Evolutionary conservation across 2,113 vertebrate species (phyloP).

Genomic region (Acanthisitta chloris): DNA sequence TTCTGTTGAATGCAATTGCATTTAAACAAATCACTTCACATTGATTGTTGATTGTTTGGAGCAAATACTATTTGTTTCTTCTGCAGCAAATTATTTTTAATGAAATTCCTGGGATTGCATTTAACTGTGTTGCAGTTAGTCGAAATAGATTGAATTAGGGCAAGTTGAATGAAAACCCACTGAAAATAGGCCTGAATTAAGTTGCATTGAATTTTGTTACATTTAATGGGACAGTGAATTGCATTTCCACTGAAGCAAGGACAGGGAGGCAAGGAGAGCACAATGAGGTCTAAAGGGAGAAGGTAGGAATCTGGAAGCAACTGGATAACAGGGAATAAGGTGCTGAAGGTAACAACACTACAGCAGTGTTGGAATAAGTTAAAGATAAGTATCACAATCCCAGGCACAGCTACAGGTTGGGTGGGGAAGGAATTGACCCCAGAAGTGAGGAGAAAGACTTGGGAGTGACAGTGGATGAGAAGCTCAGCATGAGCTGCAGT

Average conservation of each 20-base stretch:
- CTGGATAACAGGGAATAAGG: neutral
- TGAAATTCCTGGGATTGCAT: conserved; percentile 51
- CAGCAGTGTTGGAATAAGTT: neutral
- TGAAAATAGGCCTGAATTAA: conserved; percentile 19
- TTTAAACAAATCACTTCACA: conserved; percentile 49
- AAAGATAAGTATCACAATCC: neutral
- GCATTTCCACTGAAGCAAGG: neutral
- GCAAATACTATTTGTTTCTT: conserved; percentile 10
- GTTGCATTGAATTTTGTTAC: conserved; percentile 5
- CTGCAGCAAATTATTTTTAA: conserved; percentile 51
- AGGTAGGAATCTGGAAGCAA: neutral
- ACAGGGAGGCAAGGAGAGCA: neutral
- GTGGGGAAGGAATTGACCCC: too few relatives aligned
- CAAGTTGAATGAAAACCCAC: neutral
- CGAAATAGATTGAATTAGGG: conserved; percentile 45
- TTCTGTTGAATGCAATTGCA: neutral
- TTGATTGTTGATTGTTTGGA: conserved; percentile 31
- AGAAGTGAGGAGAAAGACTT: too few relatives aligned
- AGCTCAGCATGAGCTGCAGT: too few relatives aligned
- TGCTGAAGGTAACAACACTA: neutral
- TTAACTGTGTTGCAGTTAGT: conserved; percentile 25
- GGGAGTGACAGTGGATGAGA: too few relatives aligned
- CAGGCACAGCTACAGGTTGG: too few relatives aligned
- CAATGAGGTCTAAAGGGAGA: neutral
- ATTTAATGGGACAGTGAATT: conserved; percentile 23